Evolutionary conservation across 2,888 invertebrate species (phyloP).

Genomic region (Hydrotaea cyrtoneurina): DNA sequence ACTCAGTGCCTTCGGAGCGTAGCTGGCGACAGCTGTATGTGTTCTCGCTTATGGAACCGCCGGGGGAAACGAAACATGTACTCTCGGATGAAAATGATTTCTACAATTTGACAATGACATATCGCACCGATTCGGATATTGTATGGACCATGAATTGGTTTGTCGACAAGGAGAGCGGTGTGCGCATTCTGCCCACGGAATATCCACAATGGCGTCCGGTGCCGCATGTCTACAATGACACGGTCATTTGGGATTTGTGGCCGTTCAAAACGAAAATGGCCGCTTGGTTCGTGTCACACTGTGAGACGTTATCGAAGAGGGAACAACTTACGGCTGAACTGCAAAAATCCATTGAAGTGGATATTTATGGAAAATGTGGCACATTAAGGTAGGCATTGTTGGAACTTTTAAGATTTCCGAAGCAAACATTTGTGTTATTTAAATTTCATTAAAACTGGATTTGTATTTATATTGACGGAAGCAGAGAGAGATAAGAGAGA

Average conservation of each 20-base stretch:
- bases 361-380: slow-evolving; percentile 85
- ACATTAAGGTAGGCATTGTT: slow-evolving; percentile 72
- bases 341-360: slow-evolving; percentile 83
- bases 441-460: background rate
- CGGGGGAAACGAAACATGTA: slow-evolving; percentile 78
- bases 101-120: slow-evolving; percentile 84
- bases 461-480: no score
- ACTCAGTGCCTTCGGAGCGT: slow-evolving; percentile 79
- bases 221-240: slow-evolving; percentile 70
- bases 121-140: slow-evolving; percentile 82
- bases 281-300: slow-evolving; percentile 84
- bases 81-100: slow-evolving; percentile 79
- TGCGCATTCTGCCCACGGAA: slow-evolving; percentile 74
- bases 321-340: slow-evolving; percentile 81
- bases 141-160: slow-evolving; percentile 80
- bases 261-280: slow-evolving; percentile 81
- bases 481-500: no score
- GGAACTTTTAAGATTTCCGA: background rate
- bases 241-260: slow-evolving; percentile 68
- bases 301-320: slow-evolving; percentile 81
- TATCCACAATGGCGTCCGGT: slow-evolving; percentile 74
- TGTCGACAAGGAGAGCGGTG: slow-evolving; percentile 72
- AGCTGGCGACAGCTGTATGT: slow-evolving; percentile 81
- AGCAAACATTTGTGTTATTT: background rate
- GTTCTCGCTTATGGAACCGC: slow-evolving; percentile 81